Evolutionary conservation across 2,113 vertebrate genomes (phyloP).

Genomic region (Myotis yumanensis): DNA sequence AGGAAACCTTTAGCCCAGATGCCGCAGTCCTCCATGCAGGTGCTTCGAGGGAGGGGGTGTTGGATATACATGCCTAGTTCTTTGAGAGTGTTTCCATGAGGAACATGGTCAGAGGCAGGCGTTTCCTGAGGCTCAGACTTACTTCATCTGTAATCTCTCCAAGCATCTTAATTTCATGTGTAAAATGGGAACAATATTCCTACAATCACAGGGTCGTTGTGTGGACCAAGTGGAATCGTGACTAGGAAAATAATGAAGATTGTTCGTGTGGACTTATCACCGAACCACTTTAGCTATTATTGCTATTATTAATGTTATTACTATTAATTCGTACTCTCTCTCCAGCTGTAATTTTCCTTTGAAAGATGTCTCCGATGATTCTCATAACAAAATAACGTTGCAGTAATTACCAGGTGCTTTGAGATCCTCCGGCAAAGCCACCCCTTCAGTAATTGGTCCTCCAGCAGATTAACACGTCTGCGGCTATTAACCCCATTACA

Average conservation of each 20-base stretch:
- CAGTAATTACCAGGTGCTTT: slow-evolving; percentile 49
- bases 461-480: not conserved
- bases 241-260: not conserved
- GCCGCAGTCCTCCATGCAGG: rapidly evolving
- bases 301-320: slow-evolving; percentile 32
- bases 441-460: not conserved
- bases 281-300: not conserved
- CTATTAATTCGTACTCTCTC: slow-evolving; percentile 49
- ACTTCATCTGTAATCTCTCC: not conserved
- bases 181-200: not conserved
- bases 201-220: not conserved
- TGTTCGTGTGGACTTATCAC: not conserved
- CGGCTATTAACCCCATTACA: not conserved
- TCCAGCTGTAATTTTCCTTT: slow-evolving; percentile 32
- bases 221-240: not conserved
- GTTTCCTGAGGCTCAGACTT: not conserved
- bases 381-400: slow-evolving; percentile 40
- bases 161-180: not conserved
- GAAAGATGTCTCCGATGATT: slow-evolving; percentile 52
- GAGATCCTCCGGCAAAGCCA: not conserved
- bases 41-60: rapidly evolving
- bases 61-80: rapidly evolving
- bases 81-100: not conserved
- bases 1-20: rapidly evolving
- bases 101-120: rapidly evolving